phyloP scores from a whole-genome alignment of 2,888 invertebrate genomes.

The Tinea pellionella region DNA sequence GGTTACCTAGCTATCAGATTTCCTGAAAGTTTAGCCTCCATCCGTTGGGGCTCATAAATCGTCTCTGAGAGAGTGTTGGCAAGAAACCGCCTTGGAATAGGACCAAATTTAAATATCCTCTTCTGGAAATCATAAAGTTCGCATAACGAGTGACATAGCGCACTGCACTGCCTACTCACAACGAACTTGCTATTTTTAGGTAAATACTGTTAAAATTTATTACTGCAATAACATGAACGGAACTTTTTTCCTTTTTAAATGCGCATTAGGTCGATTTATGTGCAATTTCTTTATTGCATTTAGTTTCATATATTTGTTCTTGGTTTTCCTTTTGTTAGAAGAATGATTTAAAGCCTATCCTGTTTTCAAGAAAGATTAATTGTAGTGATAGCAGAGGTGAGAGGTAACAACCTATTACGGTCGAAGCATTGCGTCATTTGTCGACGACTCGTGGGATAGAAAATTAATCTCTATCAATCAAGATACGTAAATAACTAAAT shows the following conservation, averaged over 20 bases:
- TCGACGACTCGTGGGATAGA: slow-evolving; percentile 32
- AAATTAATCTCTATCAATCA: slow-evolving; percentile 58
- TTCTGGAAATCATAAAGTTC: slow-evolving; percentile 45
- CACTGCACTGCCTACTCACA: slow-evolving; percentile 28
- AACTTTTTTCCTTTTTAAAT: not conserved
- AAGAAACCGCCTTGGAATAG: slow-evolving; percentile 47
- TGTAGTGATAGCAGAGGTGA: slow-evolving; percentile 42
- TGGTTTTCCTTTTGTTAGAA: not conserved
- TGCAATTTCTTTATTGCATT: not conserved
- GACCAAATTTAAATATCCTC: slow-evolving; percentile 57
- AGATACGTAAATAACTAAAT: slow-evolving; percentile 36
- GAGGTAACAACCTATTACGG: slow-evolving; percentile 33
- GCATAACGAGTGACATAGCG: slow-evolving; percentile 39
- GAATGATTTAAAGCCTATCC: slow-evolving; percentile 31
- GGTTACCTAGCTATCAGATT: slow-evolving; percentile 2
- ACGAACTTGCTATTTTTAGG: slow-evolving; percentile 9
- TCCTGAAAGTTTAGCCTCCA: slow-evolving; percentile 25
- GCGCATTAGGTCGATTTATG: not conserved
- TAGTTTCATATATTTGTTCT: not conserved
- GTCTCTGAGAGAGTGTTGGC: slow-evolving; percentile 40
- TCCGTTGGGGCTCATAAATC: slow-evolving; percentile 43
- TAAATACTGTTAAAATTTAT: slow-evolving; percentile 2
- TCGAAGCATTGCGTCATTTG: slow-evolving; percentile 37
- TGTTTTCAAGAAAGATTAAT: slow-evolving; percentile 42
- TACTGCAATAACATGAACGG: not conserved